These are phyloP conservation scores for Rhinopomastus cyanomelas DNA, from an alignment of 2,113 vertebrate genomes.

Conservation along the genomic window DNA sequence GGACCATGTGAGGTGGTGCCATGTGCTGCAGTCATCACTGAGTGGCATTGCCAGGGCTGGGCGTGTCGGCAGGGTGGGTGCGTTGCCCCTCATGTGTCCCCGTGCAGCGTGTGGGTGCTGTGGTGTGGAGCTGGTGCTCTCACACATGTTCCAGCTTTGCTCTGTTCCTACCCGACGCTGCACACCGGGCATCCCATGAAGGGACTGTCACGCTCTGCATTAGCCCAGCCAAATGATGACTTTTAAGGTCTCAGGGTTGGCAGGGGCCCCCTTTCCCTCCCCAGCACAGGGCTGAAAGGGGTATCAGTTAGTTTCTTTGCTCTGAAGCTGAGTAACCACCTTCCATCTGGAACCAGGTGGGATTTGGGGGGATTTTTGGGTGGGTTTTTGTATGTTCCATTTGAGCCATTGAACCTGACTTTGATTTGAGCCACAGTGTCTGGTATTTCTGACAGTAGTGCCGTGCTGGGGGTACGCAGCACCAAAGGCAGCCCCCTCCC, in stretches of 20 bases:
- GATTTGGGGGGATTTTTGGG: not conserved
- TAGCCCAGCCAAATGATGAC: slow-evolving; percentile 51
- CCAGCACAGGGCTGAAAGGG: slow-evolving; percentile 37
- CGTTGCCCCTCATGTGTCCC: fast-evolving
- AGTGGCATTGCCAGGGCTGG: fast-evolving
- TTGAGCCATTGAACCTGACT: slow-evolving; percentile 77
- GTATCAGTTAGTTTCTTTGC: slow-evolving; percentile 3
- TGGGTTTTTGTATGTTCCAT: not conserved
- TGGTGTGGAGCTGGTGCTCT: not conserved
- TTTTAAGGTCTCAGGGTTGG: slow-evolving; percentile 65
- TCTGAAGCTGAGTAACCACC: slow-evolving; percentile 24
- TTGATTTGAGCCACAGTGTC: slow-evolving; percentile 75
- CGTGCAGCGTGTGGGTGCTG: not conserved
- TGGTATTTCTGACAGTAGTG: slow-evolving; percentile 79
- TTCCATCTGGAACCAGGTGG: slow-evolving; percentile 76
- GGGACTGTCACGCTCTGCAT: slow-evolving; percentile 54
- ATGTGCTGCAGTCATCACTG: not conserved
- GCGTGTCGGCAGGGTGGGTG: not conserved
- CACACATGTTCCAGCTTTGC: slow-evolving; percentile 39
- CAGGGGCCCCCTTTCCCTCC: not conserved
- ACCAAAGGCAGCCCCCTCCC: slow-evolving; percentile 17
- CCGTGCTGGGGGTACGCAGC: slow-evolving; percentile 42
- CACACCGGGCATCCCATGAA: not conserved
- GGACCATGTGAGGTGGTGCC: not conserved
- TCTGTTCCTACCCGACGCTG: not conserved